These are phyloP conservation scores for Crypturellus undulatus DNA, from an alignment of 2,113 vertebrate species.

Conservation along the genomic window DNA sequence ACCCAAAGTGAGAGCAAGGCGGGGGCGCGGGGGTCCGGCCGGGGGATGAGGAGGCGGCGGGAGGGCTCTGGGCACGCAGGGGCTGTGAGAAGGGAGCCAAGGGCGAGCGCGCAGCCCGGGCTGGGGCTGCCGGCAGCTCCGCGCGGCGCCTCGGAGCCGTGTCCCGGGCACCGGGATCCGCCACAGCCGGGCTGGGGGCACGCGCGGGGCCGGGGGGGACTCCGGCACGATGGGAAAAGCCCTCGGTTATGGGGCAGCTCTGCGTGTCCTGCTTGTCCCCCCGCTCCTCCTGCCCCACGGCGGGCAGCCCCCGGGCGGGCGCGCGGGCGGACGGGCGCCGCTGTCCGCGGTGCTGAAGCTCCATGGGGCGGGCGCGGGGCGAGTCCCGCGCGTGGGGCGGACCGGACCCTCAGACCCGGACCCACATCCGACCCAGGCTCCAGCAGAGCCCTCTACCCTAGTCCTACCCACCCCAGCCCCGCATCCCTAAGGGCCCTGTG, in stretches of 20 bases:
- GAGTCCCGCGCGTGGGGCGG: background rate
- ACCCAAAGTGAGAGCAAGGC: background rate
- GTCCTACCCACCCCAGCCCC: background rate
- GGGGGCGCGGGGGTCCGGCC: background rate
- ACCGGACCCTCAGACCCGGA: background rate
- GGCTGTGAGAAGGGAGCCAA: background rate
- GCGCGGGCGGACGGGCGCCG: background rate
- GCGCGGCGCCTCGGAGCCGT: too few relatives aligned
- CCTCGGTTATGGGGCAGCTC: too few relatives aligned
- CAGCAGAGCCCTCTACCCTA: too few relatives aligned
- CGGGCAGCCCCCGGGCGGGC: background rate
- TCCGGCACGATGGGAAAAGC: too few relatives aligned
- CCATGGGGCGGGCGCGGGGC: background rate
- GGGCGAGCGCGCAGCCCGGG: background rate
- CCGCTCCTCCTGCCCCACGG: too few relatives aligned
- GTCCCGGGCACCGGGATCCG: too few relatives aligned
- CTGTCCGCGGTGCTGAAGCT: constrained; percentile 74
- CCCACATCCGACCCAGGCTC: background rate
- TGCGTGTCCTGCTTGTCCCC: too few relatives aligned
- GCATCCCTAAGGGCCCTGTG: background rate
- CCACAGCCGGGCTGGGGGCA: background rate
- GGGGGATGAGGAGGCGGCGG: background rate
- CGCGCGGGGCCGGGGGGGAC: background rate
- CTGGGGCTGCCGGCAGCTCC: background rate
- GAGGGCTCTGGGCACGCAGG: too few relatives aligned